Evolutionary conservation across 2,113 vertebrate species (phyloP), one percentile per base, ranked within the genome.

Genomic region (Strigops habroptila): DNA sequence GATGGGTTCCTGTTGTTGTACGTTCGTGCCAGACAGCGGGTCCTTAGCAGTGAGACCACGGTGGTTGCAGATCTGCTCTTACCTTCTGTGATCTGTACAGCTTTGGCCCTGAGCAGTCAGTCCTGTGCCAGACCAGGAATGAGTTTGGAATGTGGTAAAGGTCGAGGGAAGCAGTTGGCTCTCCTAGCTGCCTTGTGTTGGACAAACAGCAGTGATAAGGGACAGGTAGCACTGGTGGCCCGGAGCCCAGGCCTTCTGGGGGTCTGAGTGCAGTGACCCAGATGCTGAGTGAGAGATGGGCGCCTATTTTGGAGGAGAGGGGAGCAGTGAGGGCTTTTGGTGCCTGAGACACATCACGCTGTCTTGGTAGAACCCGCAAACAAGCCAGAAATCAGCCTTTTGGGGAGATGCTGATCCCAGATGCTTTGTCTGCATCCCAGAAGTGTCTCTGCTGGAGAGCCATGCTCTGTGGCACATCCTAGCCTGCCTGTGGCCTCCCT

Each of bases 391-490:
- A 57, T 5, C 41, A 57, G 18, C 43, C 21, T 46, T 12, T 5
- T 0, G 4, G 62, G 10, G 60, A 60, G 41, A 31, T 48, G 52
- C 52, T 35, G n/a, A 59, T 91, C 55, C 46, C 64, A 41, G 46
- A 6, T 3, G 8, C 53, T 84, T 64, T 75, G 55, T 41, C 37
- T 6, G 3, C n/a, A 19, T 48, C n/a, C 37, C 51, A 28, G 62
- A n/a, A 13, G 31, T 39, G 64, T 25, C 52, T 49, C 8, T 46
- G 19, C 44, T 35, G 41, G 44, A 71, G 51, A 63, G 46, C 35
- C 0, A 0, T 39, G 6, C 31, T 39, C 37, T 3, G 7, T 44
- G 68, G 49, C 19, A 18, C 43, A 1, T 73, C 31, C 33, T 4
- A 15, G 28, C 44, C 22, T 37, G 43, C 37, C 55, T 4, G 15